These are phyloP conservation scores for Nematolebias whitei DNA, from an alignment of 2,113 vertebrate species.

Conservation along the genomic window DNA sequence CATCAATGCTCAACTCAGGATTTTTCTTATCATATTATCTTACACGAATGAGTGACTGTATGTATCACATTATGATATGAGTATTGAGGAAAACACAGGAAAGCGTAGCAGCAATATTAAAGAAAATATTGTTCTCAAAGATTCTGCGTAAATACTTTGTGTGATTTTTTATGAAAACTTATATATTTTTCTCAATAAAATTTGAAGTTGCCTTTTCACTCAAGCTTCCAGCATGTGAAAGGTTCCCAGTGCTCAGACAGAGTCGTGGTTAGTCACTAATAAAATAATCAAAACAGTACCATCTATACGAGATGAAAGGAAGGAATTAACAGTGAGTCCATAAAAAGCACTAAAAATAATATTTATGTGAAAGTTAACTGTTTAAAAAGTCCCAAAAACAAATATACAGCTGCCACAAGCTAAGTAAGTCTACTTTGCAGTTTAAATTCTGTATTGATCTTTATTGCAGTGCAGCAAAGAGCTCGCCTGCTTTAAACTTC, in stretches of 20 bases:
- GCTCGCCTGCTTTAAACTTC: background rate
- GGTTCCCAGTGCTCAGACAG: conserved; percentile 55
- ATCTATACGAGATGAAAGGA: conserved; percentile 14
- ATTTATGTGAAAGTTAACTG: background rate
- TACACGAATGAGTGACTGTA: conserved; percentile 26
- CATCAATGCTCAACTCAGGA: background rate
- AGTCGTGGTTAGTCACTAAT: conserved; percentile 68
- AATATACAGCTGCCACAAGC: background rate
- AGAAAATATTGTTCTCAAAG: conserved; percentile 16
- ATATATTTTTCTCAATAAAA: conserved; percentile 50
- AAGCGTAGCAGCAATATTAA: conserved; percentile 36
- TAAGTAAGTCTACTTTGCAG: background rate
- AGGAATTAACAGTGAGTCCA: conserved; percentile 10
- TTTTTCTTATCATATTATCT: conserved; percentile 1
- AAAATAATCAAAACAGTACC: conserved; percentile 66
- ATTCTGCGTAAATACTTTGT: conserved; percentile 31
- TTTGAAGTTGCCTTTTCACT: conserved; percentile 56
- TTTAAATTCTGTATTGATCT: background rate
- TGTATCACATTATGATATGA: conserved; percentile 33
- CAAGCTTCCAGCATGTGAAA: conserved; percentile 48
- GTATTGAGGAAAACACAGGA: conserved; percentile 34
- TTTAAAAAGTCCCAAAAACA: conserved; percentile 1
- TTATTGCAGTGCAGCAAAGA: background rate
- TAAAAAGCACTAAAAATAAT: conserved; percentile 6
- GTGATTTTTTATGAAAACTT: conserved; percentile 16